Conservation (phyloP, 2,113 vertebrate genomes). For the Pristiophorus japonicus region DNA sequence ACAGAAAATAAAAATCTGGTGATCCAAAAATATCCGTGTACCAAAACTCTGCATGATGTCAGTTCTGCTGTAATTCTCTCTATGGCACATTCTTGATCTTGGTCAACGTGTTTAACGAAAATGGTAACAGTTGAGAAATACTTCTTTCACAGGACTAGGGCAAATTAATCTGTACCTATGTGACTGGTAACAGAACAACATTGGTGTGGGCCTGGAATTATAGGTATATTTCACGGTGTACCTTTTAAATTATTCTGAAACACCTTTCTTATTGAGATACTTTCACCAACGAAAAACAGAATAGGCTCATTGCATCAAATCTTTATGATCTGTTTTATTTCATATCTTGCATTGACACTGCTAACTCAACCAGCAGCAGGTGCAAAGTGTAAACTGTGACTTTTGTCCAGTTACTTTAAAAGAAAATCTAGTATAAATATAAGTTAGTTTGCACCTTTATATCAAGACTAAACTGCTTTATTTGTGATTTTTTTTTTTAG, state of each 20-base stretch:
- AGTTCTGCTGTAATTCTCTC: neutral
- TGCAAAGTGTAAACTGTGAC: neutral
- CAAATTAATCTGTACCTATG: neutral
- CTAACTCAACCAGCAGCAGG: neutral
- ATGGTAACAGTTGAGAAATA: neutral
- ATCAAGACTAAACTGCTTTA: neutral
- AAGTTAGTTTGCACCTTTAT: neutral
- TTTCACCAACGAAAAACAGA: neutral
- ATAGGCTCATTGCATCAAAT: neutral
- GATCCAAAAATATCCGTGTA: neutral
- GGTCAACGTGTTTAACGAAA: neutral
- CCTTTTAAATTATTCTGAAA: neutral
- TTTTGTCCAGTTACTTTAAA: neutral
- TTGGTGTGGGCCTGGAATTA: neutral
- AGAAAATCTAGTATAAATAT: neutral
- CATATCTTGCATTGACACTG: neutral
- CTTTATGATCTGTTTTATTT: neutral
- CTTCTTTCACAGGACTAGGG: neutral
- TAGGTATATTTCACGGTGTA: neutral
- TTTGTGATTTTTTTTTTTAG: neutral
- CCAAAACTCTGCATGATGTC: neutral
- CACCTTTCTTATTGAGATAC: neutral
- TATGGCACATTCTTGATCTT: neutral
- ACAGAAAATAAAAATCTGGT: neutral
- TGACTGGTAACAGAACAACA: neutral